These are phyloP conservation scores for Anneissia japonica DNA, from an alignment of 35 echinoderm and acorn worm genomes.

Conservation along the genomic window DNA sequence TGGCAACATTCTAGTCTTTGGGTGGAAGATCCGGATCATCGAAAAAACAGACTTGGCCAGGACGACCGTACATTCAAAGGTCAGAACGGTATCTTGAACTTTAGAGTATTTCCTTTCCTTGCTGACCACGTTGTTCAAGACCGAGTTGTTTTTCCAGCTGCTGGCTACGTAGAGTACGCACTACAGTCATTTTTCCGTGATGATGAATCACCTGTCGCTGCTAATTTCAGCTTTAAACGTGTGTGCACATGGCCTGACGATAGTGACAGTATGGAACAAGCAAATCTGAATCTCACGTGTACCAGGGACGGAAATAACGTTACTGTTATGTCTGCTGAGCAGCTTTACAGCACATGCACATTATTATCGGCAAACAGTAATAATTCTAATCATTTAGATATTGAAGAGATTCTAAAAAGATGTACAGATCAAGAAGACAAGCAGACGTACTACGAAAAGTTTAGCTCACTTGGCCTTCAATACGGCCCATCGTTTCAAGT, in stretches of 20 bases:
- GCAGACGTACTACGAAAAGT: slow-evolving; percentile 44
- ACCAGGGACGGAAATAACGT: slow-evolving; percentile 31
- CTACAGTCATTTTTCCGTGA: slow-evolving; percentile 39
- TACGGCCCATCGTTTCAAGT: slow-evolving; percentile 62
- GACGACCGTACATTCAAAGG: slow-evolving; percentile 79
- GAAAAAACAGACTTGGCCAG: slow-evolving; percentile 62
- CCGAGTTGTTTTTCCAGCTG: slow-evolving; percentile 45
- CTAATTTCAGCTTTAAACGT: slow-evolving; percentile 41
- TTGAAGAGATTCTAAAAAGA: slow-evolving; percentile 23
- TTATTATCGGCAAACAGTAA: not conserved
- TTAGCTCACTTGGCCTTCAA: slow-evolving; percentile 34
- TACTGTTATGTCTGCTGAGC: slow-evolving; percentile 19
- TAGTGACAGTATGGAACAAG: slow-evolving; percentile 38
- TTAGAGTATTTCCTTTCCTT: slow-evolving; percentile 65
- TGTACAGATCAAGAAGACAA: not conserved
- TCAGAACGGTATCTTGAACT: slow-evolving; percentile 52
- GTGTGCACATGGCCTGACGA: slow-evolving; percentile 43
- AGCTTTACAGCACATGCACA: slow-evolving; percentile 5
- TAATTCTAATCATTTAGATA: slow-evolving; percentile 16
- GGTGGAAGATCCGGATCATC: slow-evolving; percentile 55
- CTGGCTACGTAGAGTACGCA: slow-evolving; percentile 50
- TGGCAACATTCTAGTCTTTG: slow-evolving; percentile 61
- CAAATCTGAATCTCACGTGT: slow-evolving; percentile 40
- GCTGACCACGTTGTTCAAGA: slow-evolving; percentile 42
- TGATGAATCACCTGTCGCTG: slow-evolving; percentile 19